Conservation (phyloP, 2,113 vertebrate species). For the Gallinago media region DNA sequence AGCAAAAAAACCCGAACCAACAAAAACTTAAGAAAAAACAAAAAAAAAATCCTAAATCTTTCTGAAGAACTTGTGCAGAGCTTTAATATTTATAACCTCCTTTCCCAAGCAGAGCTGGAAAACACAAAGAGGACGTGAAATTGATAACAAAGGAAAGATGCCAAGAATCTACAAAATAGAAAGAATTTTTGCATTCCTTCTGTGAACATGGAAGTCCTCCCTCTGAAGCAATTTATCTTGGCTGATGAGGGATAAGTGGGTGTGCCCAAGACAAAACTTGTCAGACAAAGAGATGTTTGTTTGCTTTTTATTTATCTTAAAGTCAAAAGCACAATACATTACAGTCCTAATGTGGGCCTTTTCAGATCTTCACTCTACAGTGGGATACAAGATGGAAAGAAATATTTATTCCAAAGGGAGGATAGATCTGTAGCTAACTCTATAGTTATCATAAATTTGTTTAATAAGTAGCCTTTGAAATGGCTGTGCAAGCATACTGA, state of each 20-base stretch:
- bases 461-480: conserved; percentile 34
- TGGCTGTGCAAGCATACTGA: neutral
- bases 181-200: conserved; percentile 67
- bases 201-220: conserved; percentile 66
- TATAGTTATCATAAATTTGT: conserved; percentile 22
- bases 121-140: conserved; percentile 6
- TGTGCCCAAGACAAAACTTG: conserved; percentile 60
- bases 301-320: conserved; percentile 68
- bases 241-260: conserved; percentile 70
- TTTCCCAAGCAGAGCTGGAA: neutral
- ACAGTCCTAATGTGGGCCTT: neutral
- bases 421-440: neutral
- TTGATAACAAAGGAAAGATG: conserved; percentile 3
- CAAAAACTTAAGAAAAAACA: neutral
- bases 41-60: neutral
- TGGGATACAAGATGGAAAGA: neutral
- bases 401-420: conserved; percentile 16
- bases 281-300: conserved; percentile 72
- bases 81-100: conserved; percentile 21
- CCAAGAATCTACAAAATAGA: conserved; percentile 54
- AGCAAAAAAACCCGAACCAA: neutral
- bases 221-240: conserved; percentile 72
- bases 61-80: neutral
- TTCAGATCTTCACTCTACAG: conserved; percentile 22
- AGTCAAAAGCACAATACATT: conserved; percentile 26